phyloP scores from a whole-genome alignment of 2,888 invertebrate species.

The Micropterix aruncella region DNA sequence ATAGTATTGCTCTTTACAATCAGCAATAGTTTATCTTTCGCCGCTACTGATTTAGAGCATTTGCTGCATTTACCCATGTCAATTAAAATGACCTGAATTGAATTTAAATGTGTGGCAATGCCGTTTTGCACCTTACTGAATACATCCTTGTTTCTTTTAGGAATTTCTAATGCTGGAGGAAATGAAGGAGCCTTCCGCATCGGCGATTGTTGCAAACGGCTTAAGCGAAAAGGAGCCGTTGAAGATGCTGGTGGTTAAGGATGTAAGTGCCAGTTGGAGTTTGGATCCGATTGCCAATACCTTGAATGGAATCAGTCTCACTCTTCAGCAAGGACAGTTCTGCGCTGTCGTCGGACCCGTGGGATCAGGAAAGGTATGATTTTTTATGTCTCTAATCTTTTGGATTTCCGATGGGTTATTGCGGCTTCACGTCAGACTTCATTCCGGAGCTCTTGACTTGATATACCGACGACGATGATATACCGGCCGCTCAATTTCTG shows the following conservation, averaged over 20 bases:
- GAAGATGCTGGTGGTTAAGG: slow-evolving; percentile 19
- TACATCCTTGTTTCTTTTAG: slow-evolving; percentile 7
- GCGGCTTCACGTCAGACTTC: too few relatives aligned
- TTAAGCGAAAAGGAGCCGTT: slow-evolving; percentile 14
- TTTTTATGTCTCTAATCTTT: too few relatives aligned
- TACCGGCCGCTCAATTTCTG: too few relatives aligned
- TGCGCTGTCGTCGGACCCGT: slow-evolving; percentile 61
- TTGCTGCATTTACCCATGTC: too few relatives aligned
- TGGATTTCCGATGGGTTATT: too few relatives aligned
- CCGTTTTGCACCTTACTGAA: slow-evolving; percentile 1
- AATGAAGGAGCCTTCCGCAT: slow-evolving; percentile 10
- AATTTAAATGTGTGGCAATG: too few relatives aligned
- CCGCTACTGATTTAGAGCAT: too few relatives aligned
- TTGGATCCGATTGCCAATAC: slow-evolving; percentile 37
- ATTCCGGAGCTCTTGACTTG: too few relatives aligned
- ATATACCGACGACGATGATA: too few relatives aligned
- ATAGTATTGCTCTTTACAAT: too few relatives aligned
- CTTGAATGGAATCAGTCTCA: slow-evolving; percentile 33
- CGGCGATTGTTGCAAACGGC: slow-evolving; percentile 10
- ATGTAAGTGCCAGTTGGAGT: slow-evolving; percentile 31
- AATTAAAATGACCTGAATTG: too few relatives aligned
- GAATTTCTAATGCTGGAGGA: slow-evolving; percentile 14
- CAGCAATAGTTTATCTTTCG: too few relatives aligned
- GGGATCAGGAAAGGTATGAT: slow-evolving; percentile 58
- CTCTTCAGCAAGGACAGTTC: slow-evolving; percentile 39